Base-by-base conservation (phyloP, 2,797 vertebrate genomes). In the Glyptemys insculpta region DNA sequence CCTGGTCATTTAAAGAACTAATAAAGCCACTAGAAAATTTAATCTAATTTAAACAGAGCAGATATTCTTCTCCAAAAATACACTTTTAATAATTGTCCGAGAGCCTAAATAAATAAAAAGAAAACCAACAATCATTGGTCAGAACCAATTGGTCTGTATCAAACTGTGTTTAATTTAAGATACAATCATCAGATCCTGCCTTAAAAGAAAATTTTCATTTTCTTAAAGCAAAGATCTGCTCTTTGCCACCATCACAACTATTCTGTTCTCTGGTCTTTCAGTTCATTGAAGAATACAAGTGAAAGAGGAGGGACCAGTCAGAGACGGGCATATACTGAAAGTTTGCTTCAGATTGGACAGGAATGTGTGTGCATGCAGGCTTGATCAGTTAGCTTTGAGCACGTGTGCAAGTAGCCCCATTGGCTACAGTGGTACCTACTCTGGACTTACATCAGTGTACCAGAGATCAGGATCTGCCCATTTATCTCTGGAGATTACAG, bases 381-480 rank as follows among this genome's bases (percentile, higher is more conserved):
- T 96, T 96, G 76, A 93, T 95, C 95, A 95, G 93, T n/a, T 52
- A 91, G 52, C 72, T 89, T 83, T 52, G 87, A 84, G 79, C 85
- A 14, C 86, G 68, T 86, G 41, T n/a, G 15, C 68, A 29, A 16
- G 78, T 93, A 89, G 62, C 90, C 53, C 18, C 76, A 15, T 37
- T 86, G 29, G 54, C 47, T 82, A 21, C 54, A 84, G 11, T 29
- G 54, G 25, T 83, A 31, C 29, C 57, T 29, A 27, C 23, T 59
- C 57, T n/a, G 41, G 16, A 25, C 83, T 78, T 79, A n/a, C 54
- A 82, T 92, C 8, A 85, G 57, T 80, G 82, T 57, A 4, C n/a
- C 49, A 74, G 5, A 12, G 4, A 80, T 80, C 87, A 80, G 85
- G 88, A 14, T 4, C n/a, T 78, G 2, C n/a, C 85, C 14, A 16